Base-by-base conservation (phyloP, 2,888 invertebrate genomes). In the Saturnia pavonia region DNA sequence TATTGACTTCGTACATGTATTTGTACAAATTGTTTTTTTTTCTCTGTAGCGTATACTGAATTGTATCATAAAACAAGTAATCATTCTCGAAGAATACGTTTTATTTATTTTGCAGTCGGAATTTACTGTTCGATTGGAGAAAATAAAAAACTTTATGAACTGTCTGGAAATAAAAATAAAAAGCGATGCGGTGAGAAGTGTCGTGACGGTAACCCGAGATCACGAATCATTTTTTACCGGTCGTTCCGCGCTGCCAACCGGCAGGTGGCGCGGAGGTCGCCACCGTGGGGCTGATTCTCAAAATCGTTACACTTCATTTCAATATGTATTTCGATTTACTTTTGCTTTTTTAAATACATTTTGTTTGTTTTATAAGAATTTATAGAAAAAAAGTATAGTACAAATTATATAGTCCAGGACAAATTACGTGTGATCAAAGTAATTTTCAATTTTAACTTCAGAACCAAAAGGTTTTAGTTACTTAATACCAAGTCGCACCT, bases 161-260 rank as follows among this genome's bases (percentile, higher is more conserved):
- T 86, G 82, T 87, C 82, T 83, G 78, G 73, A 81, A 84, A 86
- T 85, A 86, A 87, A 81, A 88, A 86, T 85, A 85, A 88, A 83
- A 84, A 83, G 75, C 73, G 73, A 77, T 76, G 77, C 76, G 78
- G 78, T 79, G 80, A 80, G 81, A 79, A 84, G 82, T 81, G 77
- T 79, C 78, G 76, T 78, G 80, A 78, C 77, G 82, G 89, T 90
- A 90, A 90, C 88, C 83, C 79, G 88, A 90, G 88, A 87, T 85
- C 83, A 83, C 82, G 83, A 80, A 75, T 78, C 77, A 80, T 87
- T 85, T 85, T 85, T 85, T 85, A 80, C 74, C 71, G 75, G 76
- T 78, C 82, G 89, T 88, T 88, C 87, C 87, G 84, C 86, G 83
- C 85, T 82, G 81, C 75, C 83, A 83, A 48, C 16, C 69, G 48